These are phyloP conservation scores for Burhinus bistriatus DNA, from an alignment of 2,113 vertebrate species.

Conservation along the genomic window DNA sequence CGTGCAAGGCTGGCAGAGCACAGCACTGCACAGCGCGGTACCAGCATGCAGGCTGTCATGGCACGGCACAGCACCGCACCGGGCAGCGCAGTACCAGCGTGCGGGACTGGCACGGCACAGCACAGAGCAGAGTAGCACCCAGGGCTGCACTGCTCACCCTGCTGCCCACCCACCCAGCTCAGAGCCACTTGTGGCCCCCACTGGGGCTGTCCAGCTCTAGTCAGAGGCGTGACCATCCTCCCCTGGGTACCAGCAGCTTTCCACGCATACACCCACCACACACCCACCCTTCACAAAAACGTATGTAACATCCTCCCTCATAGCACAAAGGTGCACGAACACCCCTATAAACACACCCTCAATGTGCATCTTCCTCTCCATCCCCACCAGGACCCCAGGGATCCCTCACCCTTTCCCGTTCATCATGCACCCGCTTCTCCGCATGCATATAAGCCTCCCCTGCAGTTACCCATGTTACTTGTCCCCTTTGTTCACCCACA, in stretches of 20 bases:
- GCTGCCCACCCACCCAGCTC: neutral
- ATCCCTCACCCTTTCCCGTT: neutral
- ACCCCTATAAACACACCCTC: neutral
- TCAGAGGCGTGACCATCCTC: accelerated
- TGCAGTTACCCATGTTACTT: neutral
- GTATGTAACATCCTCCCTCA: no score
- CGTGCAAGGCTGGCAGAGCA: neutral
- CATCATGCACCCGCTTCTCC: neutral
- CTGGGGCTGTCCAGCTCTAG: neutral
- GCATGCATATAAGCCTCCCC: neutral
- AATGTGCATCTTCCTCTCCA: neutral
- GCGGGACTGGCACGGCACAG: neutral
- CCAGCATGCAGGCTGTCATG: neutral
- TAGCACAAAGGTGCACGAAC: neutral
- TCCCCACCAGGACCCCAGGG: neutral
- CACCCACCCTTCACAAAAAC: neutral
- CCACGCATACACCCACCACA: neutral
- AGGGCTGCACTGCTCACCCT: neutral
- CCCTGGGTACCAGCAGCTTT: neutral
- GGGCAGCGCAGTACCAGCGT: no score
- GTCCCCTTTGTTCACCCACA: no score
- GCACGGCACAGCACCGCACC: neutral
- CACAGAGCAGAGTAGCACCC: neutral
- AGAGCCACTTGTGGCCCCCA: accelerated
- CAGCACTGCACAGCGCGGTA: neutral